Evolutionary conservation across 2,888 invertebrate species (phyloP).

Genomic region (Cryptocephalus primarius): DNA sequence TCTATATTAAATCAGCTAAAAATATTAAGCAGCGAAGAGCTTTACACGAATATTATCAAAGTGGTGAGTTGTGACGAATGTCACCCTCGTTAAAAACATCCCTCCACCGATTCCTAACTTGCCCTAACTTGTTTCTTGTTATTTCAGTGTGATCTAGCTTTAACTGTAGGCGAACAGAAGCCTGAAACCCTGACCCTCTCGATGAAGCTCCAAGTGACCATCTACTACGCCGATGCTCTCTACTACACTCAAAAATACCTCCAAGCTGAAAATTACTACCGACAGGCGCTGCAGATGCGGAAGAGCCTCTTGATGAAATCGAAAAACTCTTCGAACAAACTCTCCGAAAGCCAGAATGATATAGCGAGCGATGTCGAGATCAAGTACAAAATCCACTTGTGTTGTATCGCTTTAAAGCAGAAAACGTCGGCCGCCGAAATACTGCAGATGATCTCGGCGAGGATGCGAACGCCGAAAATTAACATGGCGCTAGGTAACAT

Average conservation of each 20-base stretch:
- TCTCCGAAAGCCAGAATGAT: slow-evolving; percentile 40
- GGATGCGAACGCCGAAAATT: slow-evolving; percentile 58
- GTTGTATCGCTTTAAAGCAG: slow-evolving; percentile 55
- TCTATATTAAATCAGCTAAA: slow-evolving; percentile 56
- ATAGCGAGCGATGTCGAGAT: slow-evolving; percentile 53
- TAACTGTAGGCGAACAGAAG: slow-evolving; percentile 55
- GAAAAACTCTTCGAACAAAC: slow-evolving; percentile 35
- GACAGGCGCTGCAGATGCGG: slow-evolving; percentile 51
- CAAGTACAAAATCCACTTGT: slow-evolving; percentile 61
- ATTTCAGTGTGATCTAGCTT: slow-evolving; percentile 54
- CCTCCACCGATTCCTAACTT: slow-evolving; percentile 1
- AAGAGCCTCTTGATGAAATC: slow-evolving; percentile 50
- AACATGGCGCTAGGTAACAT: slow-evolving; percentile 69
- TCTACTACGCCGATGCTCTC: slow-evolving; percentile 60
- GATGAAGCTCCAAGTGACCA: slow-evolving; percentile 55
- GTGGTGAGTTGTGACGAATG: slow-evolving; percentile 42
- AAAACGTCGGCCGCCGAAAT: slow-evolving; percentile 48
- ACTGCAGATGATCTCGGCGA: slow-evolving; percentile 48
- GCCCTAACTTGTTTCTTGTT: slow-evolving; percentile 15
- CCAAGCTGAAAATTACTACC: slow-evolving; percentile 56
- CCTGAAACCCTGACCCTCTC: slow-evolving; percentile 47
- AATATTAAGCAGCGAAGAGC: slow-evolving; percentile 54
- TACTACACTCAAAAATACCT: slow-evolving; percentile 54
- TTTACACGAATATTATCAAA: slow-evolving; percentile 60
- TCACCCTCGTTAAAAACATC: background rate